Percentiles rank a stretch among this genome's conserved stretches.
phyloP scores from a whole-genome alignment of 2,113 vertebrate species.

The Rhea americana region DNA sequence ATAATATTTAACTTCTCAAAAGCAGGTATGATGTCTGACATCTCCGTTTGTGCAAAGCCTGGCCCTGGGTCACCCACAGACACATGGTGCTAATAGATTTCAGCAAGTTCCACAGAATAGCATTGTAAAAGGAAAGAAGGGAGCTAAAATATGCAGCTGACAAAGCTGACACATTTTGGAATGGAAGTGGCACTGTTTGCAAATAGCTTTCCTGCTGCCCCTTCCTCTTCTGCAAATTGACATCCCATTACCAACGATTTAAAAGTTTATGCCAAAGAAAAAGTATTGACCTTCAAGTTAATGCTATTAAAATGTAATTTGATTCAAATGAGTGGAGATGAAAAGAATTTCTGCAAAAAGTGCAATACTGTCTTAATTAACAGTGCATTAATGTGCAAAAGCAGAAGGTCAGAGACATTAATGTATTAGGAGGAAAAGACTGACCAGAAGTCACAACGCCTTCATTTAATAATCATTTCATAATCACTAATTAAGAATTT shows the following conservation, averaged over 20 bases:
- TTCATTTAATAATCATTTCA: not conserved
- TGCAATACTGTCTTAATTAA: constrained; percentile 70
- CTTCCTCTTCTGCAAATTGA: not conserved
- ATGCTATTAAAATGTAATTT: constrained; percentile 60
- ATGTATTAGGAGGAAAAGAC: constrained; percentile 40
- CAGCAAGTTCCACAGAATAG: not conserved
- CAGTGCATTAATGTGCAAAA: constrained; percentile 66
- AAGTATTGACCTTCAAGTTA: constrained; percentile 68
- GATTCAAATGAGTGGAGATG: constrained; percentile 52
- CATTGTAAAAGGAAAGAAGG: not conserved
- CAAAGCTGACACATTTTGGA: constrained; percentile 26
- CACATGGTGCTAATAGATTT: constrained; percentile 17
- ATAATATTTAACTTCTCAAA: constrained; percentile 50
- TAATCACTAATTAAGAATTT: constrained; percentile 33
- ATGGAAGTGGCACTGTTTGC: constrained; percentile 57
- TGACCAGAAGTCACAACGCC: constrained; percentile 43
- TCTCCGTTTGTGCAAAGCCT: not conserved
- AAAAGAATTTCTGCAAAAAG: constrained; percentile 61
- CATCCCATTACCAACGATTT: constrained; percentile 22
- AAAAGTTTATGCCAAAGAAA: constrained; percentile 46
- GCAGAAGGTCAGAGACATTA: constrained; percentile 66
- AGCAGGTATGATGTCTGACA: constrained; percentile 11
- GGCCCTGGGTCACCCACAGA: not conserved
- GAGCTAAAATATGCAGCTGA: not conserved
- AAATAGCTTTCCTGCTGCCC: constrained; percentile 14